Conservation (phyloP, 2,797 vertebrate genomes). For the Xyrichtys novacula region DNA sequence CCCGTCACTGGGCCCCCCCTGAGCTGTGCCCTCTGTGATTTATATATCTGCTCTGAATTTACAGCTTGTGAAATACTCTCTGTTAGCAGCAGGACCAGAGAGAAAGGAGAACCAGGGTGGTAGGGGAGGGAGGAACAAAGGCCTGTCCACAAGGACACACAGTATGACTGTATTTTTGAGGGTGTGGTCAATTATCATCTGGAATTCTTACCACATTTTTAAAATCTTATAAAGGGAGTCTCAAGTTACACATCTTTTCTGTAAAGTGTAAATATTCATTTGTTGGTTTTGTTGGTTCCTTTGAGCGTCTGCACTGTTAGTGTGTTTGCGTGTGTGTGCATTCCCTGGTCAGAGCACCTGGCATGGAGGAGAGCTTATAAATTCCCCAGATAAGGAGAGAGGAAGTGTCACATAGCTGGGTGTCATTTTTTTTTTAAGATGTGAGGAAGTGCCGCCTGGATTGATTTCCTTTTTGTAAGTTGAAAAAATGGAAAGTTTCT, state of each 20-base stretch:
- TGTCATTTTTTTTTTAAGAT: constrained; percentile 84
- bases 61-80: constrained; percentile 81
- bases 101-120: constrained; percentile 32
- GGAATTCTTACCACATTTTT: too few species aligned
- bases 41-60: constrained; percentile 83
- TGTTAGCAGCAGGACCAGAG: constrained; percentile 68
- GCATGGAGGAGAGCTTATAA: constrained; percentile 72
- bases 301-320: constrained; percentile 21
- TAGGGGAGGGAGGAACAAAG: constrained; percentile 48
- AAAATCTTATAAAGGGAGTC: too few species aligned
- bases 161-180: too few species aligned
- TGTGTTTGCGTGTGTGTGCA: constrained; percentile 21
- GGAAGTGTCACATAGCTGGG: constrained; percentile 82
- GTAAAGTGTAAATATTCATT: constrained; percentile 6
- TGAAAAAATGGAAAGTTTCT: too few species aligned
- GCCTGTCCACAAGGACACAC: constrained; percentile 20
- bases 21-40: constrained; percentile 72
- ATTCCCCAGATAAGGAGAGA: constrained; percentile 80
- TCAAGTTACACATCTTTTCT: neutral
- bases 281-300: constrained; percentile 25
- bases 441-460: constrained; percentile 78
- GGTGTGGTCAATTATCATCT: too few species aligned
- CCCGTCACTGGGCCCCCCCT: constrained; percentile 50
- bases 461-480: constrained; percentile 74
- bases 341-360: constrained; percentile 70